Conservation (phyloP, 2,797 vertebrate genomes). For the Trichosurus vulpecula region DNA sequence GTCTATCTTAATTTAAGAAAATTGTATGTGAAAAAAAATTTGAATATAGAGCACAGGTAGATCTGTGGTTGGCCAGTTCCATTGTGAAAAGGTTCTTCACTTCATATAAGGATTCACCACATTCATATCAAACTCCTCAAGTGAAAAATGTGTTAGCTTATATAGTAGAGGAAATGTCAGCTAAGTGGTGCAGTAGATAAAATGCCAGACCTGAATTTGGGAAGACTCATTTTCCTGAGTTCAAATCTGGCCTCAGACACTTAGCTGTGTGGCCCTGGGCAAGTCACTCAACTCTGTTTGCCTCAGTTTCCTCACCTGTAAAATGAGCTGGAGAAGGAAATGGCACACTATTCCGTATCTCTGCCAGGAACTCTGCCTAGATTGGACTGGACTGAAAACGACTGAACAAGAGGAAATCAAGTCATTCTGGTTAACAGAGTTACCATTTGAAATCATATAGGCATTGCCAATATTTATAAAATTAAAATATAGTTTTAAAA, state of each 20-base stretch:
- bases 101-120: neutral
- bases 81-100: slow-evolving; percentile 3
- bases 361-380: neutral
- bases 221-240: neutral
- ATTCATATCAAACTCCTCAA: neutral
- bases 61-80: slow-evolving; percentile 35
- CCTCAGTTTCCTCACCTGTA: neutral
- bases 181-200: neutral
- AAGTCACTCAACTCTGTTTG: neutral
- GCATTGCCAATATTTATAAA: neutral
- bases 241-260: neutral
- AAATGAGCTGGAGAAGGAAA: neutral
- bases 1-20: slow-evolving; percentile 52
- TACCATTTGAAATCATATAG: neutral
- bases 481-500: neutral
- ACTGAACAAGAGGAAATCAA: neutral
- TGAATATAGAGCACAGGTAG: slow-evolving; percentile 37
- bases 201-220: neutral
- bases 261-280: neutral
- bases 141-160: neutral
- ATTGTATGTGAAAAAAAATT: slow-evolving; percentile 31
- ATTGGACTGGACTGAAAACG: neutral
- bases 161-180: neutral
- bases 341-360: neutral
- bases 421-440: neutral